Conservation (phyloP, 2,113 vertebrate genomes). For the Thamnaconus septentrionalis region DNA sequence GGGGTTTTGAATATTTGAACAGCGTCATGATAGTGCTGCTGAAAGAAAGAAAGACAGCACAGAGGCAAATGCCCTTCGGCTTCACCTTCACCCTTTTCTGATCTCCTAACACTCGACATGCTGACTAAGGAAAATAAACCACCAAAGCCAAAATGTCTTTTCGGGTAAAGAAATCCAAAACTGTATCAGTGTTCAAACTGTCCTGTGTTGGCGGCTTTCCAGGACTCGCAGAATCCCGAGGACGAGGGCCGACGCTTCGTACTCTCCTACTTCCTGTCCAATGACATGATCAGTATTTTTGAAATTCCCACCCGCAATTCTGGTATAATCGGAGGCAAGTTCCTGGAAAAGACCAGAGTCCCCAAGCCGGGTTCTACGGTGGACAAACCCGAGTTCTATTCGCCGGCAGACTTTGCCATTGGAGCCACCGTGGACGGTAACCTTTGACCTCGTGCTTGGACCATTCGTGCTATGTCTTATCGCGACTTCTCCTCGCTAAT, state of each 20-base stretch:
- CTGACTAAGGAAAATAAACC: too few species aligned
- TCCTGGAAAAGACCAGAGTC: conserved; percentile 80
- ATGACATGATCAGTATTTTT: conserved; percentile 88
- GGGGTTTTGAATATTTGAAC: too few species aligned
- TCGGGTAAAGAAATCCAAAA: too few species aligned
- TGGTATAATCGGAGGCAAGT: conserved; percentile 86
- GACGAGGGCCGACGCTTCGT: conserved; percentile 84
- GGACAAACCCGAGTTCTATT: conserved; percentile 83
- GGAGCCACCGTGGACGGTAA: conserved; percentile 87
- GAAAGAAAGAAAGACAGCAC: conserved; percentile 18
- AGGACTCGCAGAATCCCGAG: conserved; percentile 84
- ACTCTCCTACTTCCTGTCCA: conserved; percentile 84
- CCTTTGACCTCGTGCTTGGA: neutral
- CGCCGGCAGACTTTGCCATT: conserved; percentile 85
- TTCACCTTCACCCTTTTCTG: too few species aligned
- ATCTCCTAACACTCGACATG: too few species aligned
- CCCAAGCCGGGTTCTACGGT: conserved; percentile 78
- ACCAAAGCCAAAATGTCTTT: too few species aligned
- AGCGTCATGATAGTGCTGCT: too few species aligned
- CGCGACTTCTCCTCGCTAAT: neutral
- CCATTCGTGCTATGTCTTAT: neutral
- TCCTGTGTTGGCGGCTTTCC: conserved; percentile 1
- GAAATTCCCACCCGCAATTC: conserved; percentile 84
- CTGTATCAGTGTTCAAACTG: too few species aligned
- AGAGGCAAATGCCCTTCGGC: too few species aligned